These are phyloP conservation scores for Heteropelma amictum DNA, from an alignment of 2,888 invertebrate species.

Conservation along the genomic window DNA sequence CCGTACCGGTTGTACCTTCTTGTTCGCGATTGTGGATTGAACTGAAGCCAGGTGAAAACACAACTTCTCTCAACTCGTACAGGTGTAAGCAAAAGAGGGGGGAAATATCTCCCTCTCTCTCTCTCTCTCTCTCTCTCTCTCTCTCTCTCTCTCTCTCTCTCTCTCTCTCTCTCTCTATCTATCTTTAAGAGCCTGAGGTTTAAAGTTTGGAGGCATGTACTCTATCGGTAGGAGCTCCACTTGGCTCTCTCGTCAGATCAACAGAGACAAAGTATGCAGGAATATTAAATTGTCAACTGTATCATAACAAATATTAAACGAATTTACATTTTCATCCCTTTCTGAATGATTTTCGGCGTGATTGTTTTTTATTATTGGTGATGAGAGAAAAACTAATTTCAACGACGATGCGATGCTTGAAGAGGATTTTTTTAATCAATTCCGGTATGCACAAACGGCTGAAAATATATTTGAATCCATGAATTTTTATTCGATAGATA, in stretches of 20 bases:
- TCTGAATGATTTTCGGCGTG: too few relatives aligned
- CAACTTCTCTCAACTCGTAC: constrained; percentile 74
- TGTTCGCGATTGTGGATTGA: constrained; percentile 72
- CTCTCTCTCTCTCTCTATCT: neutral
- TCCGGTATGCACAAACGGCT: too few relatives aligned
- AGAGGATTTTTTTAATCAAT: too few relatives aligned
- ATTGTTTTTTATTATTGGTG: too few relatives aligned
- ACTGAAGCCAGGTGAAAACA: constrained; percentile 77
- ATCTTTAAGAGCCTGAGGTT: neutral
- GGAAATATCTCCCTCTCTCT: constrained; percentile 13
- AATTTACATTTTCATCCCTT: neutral
- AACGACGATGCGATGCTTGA: too few relatives aligned
- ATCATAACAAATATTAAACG: neutral
- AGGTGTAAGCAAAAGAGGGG: constrained; percentile 68
- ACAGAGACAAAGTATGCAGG: constrained; percentile 6
- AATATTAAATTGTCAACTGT: neutral
- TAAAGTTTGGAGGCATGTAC: neutral
- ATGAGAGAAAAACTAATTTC: too few relatives aligned
- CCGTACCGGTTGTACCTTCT: constrained; percentile 65
- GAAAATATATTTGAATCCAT: too few relatives aligned
- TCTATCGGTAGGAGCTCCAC: constrained; percentile 68
- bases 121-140: constrained; percentile 10
- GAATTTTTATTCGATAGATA: too few relatives aligned
- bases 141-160: constrained; percentile 3
- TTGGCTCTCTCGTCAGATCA: constrained; percentile 56